Conservation (phyloP, 2,888 invertebrate genomes). For the Volucella inflata region DNA sequence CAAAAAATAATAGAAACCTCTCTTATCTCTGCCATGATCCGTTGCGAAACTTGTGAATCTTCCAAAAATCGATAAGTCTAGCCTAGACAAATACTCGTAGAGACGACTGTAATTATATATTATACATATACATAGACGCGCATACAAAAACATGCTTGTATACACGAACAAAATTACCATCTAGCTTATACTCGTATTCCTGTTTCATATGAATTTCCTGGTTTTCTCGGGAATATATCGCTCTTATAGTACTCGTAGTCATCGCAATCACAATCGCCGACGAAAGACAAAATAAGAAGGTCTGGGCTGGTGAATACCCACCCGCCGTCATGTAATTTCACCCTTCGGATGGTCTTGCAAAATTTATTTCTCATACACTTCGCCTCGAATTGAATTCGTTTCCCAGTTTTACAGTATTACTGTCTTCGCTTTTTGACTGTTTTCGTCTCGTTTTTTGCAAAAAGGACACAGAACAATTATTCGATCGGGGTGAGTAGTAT, state of each 20-base stretch:
- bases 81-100: constrained; percentile 73
- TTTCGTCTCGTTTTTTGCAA: constrained; percentile 15
- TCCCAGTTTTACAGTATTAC: constrained; percentile 32
- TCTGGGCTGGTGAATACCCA: neutral
- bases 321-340: constrained; percentile 5
- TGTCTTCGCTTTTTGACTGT: neutral
- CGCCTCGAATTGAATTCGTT: constrained; percentile 53
- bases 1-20: neutral
- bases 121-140: constrained; percentile 4
- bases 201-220: constrained; percentile 51
- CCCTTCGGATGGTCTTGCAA: constrained; percentile 42
- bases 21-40: constrained; percentile 31
- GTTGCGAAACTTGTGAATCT: constrained; percentile 34
- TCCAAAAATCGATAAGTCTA: constrained; percentile 73
- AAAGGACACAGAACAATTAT: neutral
- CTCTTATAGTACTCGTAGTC: neutral
- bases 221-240: constrained; percentile 36
- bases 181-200: constrained; percentile 8
- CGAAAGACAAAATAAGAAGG: constrained; percentile 7
- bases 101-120: constrained; percentile 64
- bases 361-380: constrained; percentile 63
- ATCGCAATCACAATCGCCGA: neutral
- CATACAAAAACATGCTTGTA: constrained; percentile 27
- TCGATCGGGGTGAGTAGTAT: too few species aligned
- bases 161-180: constrained; percentile 3